Conservation (phyloP, 2,797 vertebrate genomes). For the Sebastes cheni region DNA sequence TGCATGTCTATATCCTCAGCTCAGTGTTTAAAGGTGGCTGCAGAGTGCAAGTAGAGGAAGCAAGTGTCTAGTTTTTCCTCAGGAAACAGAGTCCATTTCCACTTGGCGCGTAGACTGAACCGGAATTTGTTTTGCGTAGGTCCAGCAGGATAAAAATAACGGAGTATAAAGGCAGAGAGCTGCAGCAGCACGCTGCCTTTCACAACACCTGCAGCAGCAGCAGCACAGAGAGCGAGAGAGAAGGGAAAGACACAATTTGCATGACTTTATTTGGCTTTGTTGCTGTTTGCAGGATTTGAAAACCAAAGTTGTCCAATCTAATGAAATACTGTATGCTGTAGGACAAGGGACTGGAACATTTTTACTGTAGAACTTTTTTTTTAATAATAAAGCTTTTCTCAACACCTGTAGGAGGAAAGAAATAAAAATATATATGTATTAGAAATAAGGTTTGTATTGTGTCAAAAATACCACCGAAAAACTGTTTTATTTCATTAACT, state of each 20-base stretch:
- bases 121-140: slow-evolving; percentile 89
- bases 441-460: neutral
- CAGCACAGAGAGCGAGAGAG: neutral
- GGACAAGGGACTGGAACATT: no score
- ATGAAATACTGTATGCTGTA: neutral
- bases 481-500: neutral
- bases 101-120: slow-evolving; percentile 83
- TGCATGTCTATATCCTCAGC: slow-evolving; percentile 8
- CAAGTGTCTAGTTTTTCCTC: slow-evolving; percentile 72
- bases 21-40: slow-evolving; percentile 22
- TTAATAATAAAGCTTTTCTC: neutral
- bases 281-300: neutral
- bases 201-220: slow-evolving; percentile 54
- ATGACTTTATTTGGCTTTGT: neutral
- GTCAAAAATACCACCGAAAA: neutral
- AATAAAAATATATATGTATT: neutral
- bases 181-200: slow-evolving; percentile 16
- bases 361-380: no score
- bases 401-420: neutral
- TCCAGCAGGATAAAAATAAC: slow-evolving; percentile 87
- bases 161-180: slow-evolving; percentile 82
- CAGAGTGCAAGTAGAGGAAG: slow-evolving; percentile 74
- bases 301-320: neutral
- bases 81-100: slow-evolving; percentile 93
- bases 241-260: neutral